Base-by-base conservation (phyloP, 2,888 invertebrate species). In the Anticlea derivata region DNA sequence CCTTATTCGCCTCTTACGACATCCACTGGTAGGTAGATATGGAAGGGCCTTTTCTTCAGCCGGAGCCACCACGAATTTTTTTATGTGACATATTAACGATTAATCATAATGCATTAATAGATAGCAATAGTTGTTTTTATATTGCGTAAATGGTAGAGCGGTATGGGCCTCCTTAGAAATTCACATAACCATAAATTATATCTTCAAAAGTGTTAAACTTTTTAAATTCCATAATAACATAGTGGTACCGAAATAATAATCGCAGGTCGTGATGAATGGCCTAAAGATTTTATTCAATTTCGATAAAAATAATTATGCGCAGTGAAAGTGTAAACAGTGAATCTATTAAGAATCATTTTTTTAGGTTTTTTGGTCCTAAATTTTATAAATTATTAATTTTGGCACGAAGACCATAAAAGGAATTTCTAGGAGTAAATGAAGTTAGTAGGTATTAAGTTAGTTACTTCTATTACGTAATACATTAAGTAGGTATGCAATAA, bases 281-380 rank as follows among this genome's bases (percentile, higher is more conserved):
- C 31, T 23, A 50, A 22, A 39, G 43, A 47, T 50, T n/a, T 47
- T 49, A 53, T 57, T 55, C 48, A 50, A 54, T 57, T 55, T 52
- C 50, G 35, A 52, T 46, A 55, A 39, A 55, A 55, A 51, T 39
- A 10, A n/a, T 41, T 49, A 48, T 44, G 35, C 46, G 3, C 38
- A 51, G 59, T 52, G 59, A 61, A 59, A 61, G 61, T 53, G 12
- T 38, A 47, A 22, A n/a, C n/a, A n/a, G 13, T 31, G 44, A 45
- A 57, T 47, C 5, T 23, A 48, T 46, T 45, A 40, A 26, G 23
- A 11, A 5, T 49, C 40, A 17, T 40, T 40, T 35, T 30, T 37
- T 7, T 12, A 29, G 8, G 12, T 39, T 39, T 44, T 34, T 22
- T n/a, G n/a, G 27, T 12, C 37, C 31, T 20, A 37, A 20, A 6